These are phyloP conservation scores for Cynocephalus volans DNA, from an alignment of 2,113 vertebrate genomes.

Conservation along the genomic window DNA sequence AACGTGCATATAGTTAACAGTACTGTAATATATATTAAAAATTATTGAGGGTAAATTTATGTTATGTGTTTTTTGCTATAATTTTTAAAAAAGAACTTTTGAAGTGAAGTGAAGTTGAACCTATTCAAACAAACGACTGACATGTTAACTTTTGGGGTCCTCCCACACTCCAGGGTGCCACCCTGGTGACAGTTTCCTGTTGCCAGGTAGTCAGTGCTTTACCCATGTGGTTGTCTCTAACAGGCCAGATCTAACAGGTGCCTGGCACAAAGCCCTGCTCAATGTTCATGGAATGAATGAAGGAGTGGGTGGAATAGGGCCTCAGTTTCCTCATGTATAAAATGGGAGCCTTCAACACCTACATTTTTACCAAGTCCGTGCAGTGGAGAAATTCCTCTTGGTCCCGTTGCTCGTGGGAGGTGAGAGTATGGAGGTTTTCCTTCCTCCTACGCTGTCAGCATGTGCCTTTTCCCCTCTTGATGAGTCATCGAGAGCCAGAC, in stretches of 20 bases:
- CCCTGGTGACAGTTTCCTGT: not conserved
- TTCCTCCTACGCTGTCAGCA: constrained; percentile 31
- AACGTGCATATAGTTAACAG: not conserved
- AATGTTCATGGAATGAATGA: not conserved
- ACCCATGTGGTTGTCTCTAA: not conserved
- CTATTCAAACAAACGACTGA: not conserved
- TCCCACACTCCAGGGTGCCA: not conserved
- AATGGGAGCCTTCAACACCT: not conserved
- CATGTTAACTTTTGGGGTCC: not conserved
- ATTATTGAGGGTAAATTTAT: not conserved
- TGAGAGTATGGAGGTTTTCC: constrained; percentile 29
- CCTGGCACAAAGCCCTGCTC: constrained; percentile 1
- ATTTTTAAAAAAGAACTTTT: not conserved
- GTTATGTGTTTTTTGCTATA: not conserved
- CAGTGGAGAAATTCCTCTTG: not conserved
- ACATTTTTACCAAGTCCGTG: not conserved
- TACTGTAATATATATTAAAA: not conserved
- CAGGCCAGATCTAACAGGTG: not conserved
- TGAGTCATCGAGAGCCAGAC: constrained; percentile 83
- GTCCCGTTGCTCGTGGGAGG: not conserved
- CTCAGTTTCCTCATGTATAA: not conserved
- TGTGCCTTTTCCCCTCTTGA: constrained; percentile 57
- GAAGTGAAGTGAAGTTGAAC: not conserved
- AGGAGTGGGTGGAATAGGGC: not conserved
- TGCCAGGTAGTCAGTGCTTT: not conserved